Evolutionary conservation across 2,797 vertebrate species (phyloP), one percentile per base, ranked within the genome.

Genomic region (Chelmon rostratus): DNA sequence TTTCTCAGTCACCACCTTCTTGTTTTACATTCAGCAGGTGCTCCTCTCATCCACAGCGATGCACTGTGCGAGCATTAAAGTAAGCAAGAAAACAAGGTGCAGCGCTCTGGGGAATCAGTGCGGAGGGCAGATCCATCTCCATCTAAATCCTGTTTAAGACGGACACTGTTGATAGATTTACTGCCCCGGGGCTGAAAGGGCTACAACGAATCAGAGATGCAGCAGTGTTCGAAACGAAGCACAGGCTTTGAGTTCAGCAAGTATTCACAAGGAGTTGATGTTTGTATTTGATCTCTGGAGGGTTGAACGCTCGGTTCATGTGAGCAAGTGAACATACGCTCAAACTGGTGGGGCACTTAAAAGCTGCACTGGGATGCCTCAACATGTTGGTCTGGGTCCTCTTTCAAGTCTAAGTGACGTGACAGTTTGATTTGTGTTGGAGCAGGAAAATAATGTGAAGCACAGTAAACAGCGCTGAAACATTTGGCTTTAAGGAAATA

Each of bases 1-100:
- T 84, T 69, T 90, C 70, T 73, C 84, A 56, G 58, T 86, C 87
- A 71, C 61, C 84, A 54, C 61, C 72, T 76, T 84, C 80, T 80
- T 70, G 10, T 86, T 84, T 83, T 68, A 73, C 77, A 79, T 75
- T 82, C 71, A 88, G 84, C 87, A 86, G 85, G 74, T 88, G 92
- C 62, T 81, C 59, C n/a, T 72, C 46, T 73, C 35, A 66, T 71
- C 71, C 76, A 46, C 0, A 37, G 56, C 21, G 5, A 77, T n/a
- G 42, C 53, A 16, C 31, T 33, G 38, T 67, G 46, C 25, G 61
- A 49, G 68, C 66, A 78, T 79, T 57, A 78, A 56, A 75, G 65
- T 54, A 56, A 88, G 87, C 40, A 53, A 12, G 52, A 65, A 73
- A 83, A 62, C 12, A 68, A 56, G 50, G 37, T 57, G 25, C 9